Evolutionary conservation across 2,113 vertebrate genomes (phyloP).

Genomic region (Oxyura jamaicensis): DNA sequence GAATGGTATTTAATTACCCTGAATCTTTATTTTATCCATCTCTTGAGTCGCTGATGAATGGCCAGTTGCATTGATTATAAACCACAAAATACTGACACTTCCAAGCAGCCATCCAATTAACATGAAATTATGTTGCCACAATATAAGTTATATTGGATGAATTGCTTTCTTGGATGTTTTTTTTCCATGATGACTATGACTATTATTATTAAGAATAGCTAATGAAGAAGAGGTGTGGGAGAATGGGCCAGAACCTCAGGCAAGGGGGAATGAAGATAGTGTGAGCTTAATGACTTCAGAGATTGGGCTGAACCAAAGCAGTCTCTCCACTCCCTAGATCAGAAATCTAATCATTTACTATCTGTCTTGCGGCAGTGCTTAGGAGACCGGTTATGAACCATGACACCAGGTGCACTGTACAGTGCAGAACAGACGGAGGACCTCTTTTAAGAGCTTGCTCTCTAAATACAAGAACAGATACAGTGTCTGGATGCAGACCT

Average conservation of each 20-base stretch:
- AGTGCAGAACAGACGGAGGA: neutral
- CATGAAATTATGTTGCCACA: constrained; percentile 20
- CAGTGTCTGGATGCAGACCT: neutral
- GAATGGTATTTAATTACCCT: constrained; percentile 23
- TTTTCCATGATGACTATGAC: neutral
- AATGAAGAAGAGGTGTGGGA: neutral
- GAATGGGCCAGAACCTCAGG: neutral
- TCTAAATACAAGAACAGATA: neutral
- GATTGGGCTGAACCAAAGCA: neutral
- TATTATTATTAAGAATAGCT: neutral
- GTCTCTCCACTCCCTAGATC: neutral
- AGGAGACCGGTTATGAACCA: neutral
- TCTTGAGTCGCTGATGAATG: constrained; percentile 16
- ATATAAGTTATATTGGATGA: neutral
- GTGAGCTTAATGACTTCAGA: constrained; percentile 18
- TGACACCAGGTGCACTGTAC: neutral
- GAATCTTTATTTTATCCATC: constrained; percentile 47
- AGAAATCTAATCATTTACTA: constrained; percentile 33
- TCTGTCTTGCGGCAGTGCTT: neutral
- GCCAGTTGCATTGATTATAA: constrained; percentile 43
- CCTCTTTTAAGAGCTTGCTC: neutral
- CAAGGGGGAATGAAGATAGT: neutral
- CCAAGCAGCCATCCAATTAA: constrained; percentile 41
- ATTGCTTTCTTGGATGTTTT: neutral
- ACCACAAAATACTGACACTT: constrained; percentile 34